Percentiles rank a stretch among this genome's conserved stretches.
Evolutionary conservation across 2,113 vertebrate genomes (phyloP).

Genomic region (Crotalus tigris): DNA sequence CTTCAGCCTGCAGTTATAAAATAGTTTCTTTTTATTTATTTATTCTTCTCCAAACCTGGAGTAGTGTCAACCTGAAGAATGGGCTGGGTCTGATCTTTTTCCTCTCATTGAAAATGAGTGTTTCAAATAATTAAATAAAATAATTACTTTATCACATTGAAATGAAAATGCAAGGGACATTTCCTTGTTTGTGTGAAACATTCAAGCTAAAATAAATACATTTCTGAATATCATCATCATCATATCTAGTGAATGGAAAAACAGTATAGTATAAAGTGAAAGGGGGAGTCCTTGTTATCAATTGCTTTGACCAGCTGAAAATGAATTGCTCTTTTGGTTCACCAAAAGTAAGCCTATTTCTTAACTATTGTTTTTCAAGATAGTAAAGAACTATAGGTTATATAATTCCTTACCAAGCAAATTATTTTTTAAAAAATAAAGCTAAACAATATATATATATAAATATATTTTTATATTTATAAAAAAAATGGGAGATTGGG

Average conservation of each 20-base stretch:
- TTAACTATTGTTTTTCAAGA: background rate
- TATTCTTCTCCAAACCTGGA: slow-evolving; percentile 47
- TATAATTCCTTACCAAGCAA: slow-evolving; percentile 37
- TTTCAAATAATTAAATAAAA: slow-evolving; percentile 70
- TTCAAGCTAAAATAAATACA: slow-evolving; percentile 46
- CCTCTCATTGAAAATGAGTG: slow-evolving; percentile 75
- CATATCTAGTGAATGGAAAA: slow-evolving; percentile 50
- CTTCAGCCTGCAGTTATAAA: slow-evolving; percentile 51
- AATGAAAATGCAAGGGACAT: slow-evolving; percentile 75
- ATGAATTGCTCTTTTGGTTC: slow-evolving; percentile 36
- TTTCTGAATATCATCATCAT: slow-evolving; percentile 46
- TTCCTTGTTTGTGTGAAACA: slow-evolving; percentile 65
- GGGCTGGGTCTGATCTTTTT: slow-evolving; percentile 86
- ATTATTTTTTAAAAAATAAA: background rate
- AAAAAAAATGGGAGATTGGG: background rate
- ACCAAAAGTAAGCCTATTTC: slow-evolving; percentile 30
- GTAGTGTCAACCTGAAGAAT: slow-evolving; percentile 68
- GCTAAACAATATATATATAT: background rate
- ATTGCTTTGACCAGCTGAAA: slow-evolving; percentile 46
- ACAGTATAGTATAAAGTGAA: slow-evolving; percentile 39
- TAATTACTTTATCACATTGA: slow-evolving; percentile 63
- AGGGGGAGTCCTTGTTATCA: slow-evolving; percentile 9
- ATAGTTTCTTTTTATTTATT: slow-evolving; percentile 11
- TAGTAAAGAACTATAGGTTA: slow-evolving; percentile 41
- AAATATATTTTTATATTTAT: too few relatives aligned